A percentile compares a stretch with the other conserved stretches of the same genome.
Conservation (phyloP, 2,797 vertebrate species). For the Galagoides demidoff region DNA sequence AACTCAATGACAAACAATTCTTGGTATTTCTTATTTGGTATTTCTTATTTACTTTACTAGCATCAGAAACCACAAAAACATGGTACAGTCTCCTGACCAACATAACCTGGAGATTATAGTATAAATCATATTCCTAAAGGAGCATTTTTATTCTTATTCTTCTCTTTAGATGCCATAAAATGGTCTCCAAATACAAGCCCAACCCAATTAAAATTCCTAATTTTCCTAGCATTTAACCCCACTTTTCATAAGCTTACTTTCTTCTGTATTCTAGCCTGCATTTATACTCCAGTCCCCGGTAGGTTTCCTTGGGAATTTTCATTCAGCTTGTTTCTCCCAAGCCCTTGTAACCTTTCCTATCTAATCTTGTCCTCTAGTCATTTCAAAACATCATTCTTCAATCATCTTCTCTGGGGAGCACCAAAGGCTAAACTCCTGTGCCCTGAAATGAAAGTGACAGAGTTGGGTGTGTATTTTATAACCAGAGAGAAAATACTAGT, state of each 20-base stretch:
- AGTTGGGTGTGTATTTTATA: no score
- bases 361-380: not conserved
- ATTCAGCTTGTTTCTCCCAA: not conserved
- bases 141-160: not conserved
- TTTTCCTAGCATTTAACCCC: not conserved
- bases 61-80: not conserved
- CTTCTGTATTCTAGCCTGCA: not conserved
- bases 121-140: slow-evolving; percentile 2
- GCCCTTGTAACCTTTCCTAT: not conserved
- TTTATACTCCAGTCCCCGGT: not conserved
- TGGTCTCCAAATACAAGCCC: not conserved
- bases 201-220: not conserved
- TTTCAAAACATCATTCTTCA: not conserved
- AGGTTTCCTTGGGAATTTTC: not conserved
- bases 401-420: no score
- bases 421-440: no score
- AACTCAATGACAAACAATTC: slow-evolving; percentile 2
- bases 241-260: not conserved
- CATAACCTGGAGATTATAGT: not conserved
- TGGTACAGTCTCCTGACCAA: not conserved
- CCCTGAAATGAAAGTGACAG: no score
- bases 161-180: not conserved
- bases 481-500: no score
- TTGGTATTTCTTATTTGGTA: not conserved
- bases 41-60: not conserved